Evolutionary conservation across 2,113 vertebrate species (phyloP), one percentile per base, ranked within the genome.

Genomic region (Laticauda laticaudata): DNA sequence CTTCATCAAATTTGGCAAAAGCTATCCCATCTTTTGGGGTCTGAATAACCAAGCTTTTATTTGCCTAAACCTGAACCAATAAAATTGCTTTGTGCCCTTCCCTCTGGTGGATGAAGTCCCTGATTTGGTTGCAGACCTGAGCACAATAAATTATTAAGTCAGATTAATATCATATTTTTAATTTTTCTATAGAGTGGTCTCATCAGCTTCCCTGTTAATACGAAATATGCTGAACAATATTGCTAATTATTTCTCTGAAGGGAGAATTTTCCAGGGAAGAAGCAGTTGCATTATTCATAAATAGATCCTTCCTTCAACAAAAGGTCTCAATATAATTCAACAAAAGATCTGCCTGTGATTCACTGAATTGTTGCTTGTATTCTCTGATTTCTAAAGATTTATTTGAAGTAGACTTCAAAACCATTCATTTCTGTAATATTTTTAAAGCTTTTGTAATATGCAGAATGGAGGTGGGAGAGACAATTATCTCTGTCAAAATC

Each of bases 261-360:
- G 86, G 4, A 64, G n/a, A 53, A 88, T 92, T 92, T 92, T 57
- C 86, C 43, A 88, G n/a, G n/a, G n/a, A 23, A 69, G 48, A 88
- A 54, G 87, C 57, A 10, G 29, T 26, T 69, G 86, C 29, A 88
- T 92, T 92, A 69, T 88, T 92, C 91, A 92, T 88, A 54, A 88
- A 88, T 11, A 20, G 56, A 92, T 88, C n/a, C 45, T 18, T 92
- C 86, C 29, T 48, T 39, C 48, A 54, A n/a, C 7, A 54, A 59
- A 15, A 45, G 34, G 34, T 91, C 75, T 11, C 3, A 57, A 7
- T 86, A 75, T 69, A 91, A 55, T 43, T 55, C 48, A 56, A 56
- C 7, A 26, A 4, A 88, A 88, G 61, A 53, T 53, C 57, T 54
- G 29, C 43, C 86, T 53, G 91, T 57, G 29, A 29, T 86, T 23